A percentile compares a stretch with the other conserved stretches of the same genome.
phyloP scores from a whole-genome alignment of 2,113 vertebrate species.

The Nothocercus julius region DNA sequence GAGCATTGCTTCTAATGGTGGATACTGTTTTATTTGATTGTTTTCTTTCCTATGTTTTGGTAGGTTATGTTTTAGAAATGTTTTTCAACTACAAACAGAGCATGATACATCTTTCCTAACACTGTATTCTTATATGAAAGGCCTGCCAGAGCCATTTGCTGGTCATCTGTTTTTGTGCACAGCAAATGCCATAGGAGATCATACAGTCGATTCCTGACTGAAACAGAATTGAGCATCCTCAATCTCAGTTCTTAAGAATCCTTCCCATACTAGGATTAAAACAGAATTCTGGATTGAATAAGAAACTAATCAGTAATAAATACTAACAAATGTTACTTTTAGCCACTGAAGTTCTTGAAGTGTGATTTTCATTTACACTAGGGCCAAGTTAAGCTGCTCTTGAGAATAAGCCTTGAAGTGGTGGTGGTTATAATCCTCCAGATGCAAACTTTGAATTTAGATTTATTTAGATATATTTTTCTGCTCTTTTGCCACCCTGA shows the following conservation, averaged over 20 bases:
- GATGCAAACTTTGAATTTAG: not conserved
- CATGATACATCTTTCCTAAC: not conserved
- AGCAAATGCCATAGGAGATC: not conserved
- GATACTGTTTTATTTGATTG: not conserved
- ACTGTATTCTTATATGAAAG: not conserved
- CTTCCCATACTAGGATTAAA: not conserved
- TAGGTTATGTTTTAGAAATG: not conserved
- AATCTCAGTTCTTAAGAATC: not conserved
- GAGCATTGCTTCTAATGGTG: not conserved
- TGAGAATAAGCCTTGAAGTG: not conserved
- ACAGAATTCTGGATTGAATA: not conserved
- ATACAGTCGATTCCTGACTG: accelerated
- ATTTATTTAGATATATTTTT: not conserved
- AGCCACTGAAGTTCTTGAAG: not conserved
- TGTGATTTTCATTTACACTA: not conserved
- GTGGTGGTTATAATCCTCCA: not conserved
- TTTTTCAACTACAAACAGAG: not conserved
- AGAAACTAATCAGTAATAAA: not conserved
- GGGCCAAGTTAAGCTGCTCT: not conserved
- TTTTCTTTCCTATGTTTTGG: not conserved
- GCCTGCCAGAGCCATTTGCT: not conserved
- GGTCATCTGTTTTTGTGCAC: not conserved
- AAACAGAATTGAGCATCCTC: not conserved
- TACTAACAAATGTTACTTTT: not conserved
- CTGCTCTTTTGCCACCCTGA: not conserved